A percentile compares a stretch with the other conserved stretches of the same genome.
These are phyloP conservation scores for Chymomyza amoena DNA, from an alignment of 2,888 invertebrate species.

Conservation along the genomic window DNA sequence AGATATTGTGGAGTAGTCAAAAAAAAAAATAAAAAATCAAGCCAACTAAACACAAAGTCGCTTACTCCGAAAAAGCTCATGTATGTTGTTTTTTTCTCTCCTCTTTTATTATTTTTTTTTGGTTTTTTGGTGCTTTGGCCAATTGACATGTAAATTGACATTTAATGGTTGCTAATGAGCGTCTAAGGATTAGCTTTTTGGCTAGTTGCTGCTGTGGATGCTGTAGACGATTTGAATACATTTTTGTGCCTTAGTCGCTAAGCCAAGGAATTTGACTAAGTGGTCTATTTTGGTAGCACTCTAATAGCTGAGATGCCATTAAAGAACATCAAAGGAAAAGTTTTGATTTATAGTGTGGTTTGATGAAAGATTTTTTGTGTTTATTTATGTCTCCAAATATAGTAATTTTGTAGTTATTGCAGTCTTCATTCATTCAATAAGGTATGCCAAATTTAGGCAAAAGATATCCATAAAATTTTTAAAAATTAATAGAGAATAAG, in stretches of 20 bases:
- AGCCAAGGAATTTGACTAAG: neutral
- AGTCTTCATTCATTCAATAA: too few relatives aligned
- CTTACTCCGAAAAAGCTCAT: conserved; percentile 35
- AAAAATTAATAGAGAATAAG: too few relatives aligned
- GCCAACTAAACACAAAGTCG: conserved; percentile 11
- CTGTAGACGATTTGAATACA: neutral
- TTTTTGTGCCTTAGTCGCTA: neutral
- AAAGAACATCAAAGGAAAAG: neutral
- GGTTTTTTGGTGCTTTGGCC: conserved; percentile 46
- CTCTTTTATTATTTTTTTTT: conserved; percentile 6
- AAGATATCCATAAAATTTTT: too few relatives aligned
- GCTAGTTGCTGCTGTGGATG: neutral
- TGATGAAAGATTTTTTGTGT: too few relatives aligned
- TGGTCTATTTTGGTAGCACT: neutral
- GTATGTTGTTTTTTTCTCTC: conserved; percentile 36
- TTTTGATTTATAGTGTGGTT: neutral
- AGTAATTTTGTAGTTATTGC: too few relatives aligned
- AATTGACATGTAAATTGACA: conserved; percentile 77
- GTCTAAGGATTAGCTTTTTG: conserved; percentile 58
- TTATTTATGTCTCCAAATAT: too few relatives aligned
- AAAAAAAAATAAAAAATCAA: conserved; percentile 10
- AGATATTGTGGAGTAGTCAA: neutral
- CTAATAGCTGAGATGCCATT: neutral
- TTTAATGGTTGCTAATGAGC: conserved; percentile 75
- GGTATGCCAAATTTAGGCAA: too few relatives aligned